phyloP scores from a whole-genome alignment of 2,797 vertebrate species.

The Gymnocypris eckloni region DNA sequence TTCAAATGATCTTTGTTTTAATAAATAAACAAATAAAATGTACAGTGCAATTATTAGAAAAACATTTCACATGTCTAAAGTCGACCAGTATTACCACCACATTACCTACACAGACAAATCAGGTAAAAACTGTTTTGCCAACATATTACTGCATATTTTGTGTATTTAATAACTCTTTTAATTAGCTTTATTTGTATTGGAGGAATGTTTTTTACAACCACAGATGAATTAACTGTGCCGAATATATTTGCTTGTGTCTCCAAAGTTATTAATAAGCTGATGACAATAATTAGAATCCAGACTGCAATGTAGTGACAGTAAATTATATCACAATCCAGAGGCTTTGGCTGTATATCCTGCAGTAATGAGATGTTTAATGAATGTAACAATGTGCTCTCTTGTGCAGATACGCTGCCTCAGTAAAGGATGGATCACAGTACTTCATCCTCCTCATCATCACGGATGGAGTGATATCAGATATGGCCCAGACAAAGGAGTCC shows the following conservation, averaged over 20 bases:
- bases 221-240: neutral
- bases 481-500: conserved; percentile 98
- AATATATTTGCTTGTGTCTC: neutral
- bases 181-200: neutral
- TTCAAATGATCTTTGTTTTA: neutral
- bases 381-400: neutral
- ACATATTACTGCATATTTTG: neutral
- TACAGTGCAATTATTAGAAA: neutral
- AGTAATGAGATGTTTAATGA: conserved; percentile 32
- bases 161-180: neutral
- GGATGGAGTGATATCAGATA: conserved; percentile 97
- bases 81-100: neutral
- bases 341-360: neutral
- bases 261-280: conserved; percentile 1
- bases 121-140: neutral
- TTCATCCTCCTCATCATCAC: conserved; percentile 98
- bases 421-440: conserved; percentile 97
- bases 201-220: neutral
- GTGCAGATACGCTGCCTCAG: conserved; percentile 89
- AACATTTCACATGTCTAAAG: neutral
- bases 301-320: neutral
- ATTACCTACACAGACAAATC: neutral
- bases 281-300: conserved; percentile 1
- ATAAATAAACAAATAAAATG: neutral
- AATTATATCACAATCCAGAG: neutral